These are phyloP conservation scores for Drosophila affinis DNA, from an alignment of 2,888 invertebrate species.

Conservation along the genomic window DNA sequence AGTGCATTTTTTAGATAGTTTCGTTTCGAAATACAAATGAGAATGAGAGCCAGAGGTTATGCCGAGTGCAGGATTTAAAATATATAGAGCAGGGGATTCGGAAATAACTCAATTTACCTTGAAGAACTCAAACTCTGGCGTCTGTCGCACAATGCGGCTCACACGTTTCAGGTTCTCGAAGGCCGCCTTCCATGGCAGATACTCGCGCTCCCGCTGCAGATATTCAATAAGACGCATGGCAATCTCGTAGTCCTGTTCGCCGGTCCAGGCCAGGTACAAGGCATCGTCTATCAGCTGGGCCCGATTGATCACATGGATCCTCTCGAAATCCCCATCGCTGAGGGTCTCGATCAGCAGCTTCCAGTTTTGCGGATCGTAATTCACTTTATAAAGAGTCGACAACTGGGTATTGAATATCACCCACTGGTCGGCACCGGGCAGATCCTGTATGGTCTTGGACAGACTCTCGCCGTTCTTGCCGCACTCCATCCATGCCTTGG, in stretches of 20 bases:
- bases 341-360: slow-evolving; percentile 86
- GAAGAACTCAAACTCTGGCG: slow-evolving; percentile 87
- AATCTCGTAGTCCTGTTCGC: slow-evolving; percentile 87
- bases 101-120: slow-evolving; percentile 83
- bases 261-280: slow-evolving; percentile 87
- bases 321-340: slow-evolving; percentile 84
- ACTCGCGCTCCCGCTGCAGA: slow-evolving; percentile 83
- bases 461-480: slow-evolving; percentile 56
- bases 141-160: slow-evolving; percentile 86
- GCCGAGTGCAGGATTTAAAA: neutral
- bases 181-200: slow-evolving; percentile 85
- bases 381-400: slow-evolving; percentile 89
- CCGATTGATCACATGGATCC: slow-evolving; percentile 88
- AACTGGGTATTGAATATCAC: slow-evolving; percentile 90
- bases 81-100: neutral
- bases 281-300: slow-evolving; percentile 93
- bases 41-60: slow-evolving; percentile 53
- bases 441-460: slow-evolving; percentile 75
- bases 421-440: slow-evolving; percentile 86
- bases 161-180: slow-evolving; percentile 86
- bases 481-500: slow-evolving; percentile 86
- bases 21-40: slow-evolving; percentile 52
- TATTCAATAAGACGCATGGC: slow-evolving; percentile 86
- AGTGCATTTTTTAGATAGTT: slow-evolving; percentile 32
- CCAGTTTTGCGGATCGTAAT: slow-evolving; percentile 92